phyloP scores from a whole-genome alignment of 1,140 invertebrate species.

The Macrotrachela quadricornifera region DNA sequence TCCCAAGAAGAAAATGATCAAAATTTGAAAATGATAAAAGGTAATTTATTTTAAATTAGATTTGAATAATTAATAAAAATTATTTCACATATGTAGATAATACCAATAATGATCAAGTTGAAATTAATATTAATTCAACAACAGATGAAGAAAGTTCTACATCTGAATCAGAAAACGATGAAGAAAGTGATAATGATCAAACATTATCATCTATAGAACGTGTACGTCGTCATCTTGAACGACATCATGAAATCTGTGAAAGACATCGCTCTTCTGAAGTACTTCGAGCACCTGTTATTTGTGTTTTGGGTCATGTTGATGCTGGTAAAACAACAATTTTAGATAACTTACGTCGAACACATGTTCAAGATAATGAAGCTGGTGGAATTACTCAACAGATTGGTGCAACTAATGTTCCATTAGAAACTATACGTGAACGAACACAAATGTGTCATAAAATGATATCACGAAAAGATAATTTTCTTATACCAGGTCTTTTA shows the following conservation, averaged over 20 bases:
- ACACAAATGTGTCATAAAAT: slow-evolving; percentile 75
- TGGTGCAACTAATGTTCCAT: slow-evolving; percentile 95
- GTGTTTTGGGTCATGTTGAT: slow-evolving; percentile 96
- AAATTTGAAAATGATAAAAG: too few relatives aligned
- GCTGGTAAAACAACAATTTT: slow-evolving; percentile 98
- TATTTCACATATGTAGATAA: too few relatives aligned
- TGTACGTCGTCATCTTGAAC: not conserved
- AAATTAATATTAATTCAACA: not conserved
- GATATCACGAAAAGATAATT: slow-evolving; percentile 39
- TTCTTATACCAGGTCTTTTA: slow-evolving; percentile 76
- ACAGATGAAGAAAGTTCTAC: too few relatives aligned
- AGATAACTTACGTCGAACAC: slow-evolving; percentile 45
- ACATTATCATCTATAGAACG: not conserved
- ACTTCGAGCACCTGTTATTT: slow-evolving; percentile 79
- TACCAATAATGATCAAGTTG: not conserved
- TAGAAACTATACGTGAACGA: slow-evolving; percentile 76
- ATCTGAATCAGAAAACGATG: not conserved
- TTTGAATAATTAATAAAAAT: too few relatives aligned
- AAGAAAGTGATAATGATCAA: not conserved
- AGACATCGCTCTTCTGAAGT: slow-evolving; percentile 41
- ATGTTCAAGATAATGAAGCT: slow-evolving; percentile 85
- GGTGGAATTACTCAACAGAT: slow-evolving; percentile 99
- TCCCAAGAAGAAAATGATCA: too few relatives aligned
- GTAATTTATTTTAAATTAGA: too few relatives aligned
- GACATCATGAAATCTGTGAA: not conserved